Conservation (phyloP, 2,113 vertebrate genomes). For the Nibea albiflora region DNA sequence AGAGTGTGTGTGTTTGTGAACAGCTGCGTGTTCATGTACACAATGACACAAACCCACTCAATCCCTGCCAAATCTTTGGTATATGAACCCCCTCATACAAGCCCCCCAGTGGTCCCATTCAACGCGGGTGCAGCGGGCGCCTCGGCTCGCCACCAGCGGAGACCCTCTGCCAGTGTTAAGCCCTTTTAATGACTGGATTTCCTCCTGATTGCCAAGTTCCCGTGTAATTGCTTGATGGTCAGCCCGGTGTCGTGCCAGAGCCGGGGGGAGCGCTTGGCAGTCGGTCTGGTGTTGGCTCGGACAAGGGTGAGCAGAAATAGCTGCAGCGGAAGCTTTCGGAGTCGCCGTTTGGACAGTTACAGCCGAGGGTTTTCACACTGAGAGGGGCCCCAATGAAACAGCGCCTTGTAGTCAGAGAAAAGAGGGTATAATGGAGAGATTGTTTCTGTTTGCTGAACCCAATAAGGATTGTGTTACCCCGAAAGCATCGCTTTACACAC, state of each 20-base stretch:
- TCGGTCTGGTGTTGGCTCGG: slow-evolving; percentile 59
- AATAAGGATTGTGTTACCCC: slow-evolving; percentile 51
- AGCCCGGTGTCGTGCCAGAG: slow-evolving; percentile 68
- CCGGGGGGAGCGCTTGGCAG: slow-evolving; percentile 57
- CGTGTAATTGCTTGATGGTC: slow-evolving; percentile 83
- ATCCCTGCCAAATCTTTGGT: slow-evolving; percentile 66
- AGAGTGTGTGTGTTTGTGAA: slow-evolving; percentile 58
- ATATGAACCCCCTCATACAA: slow-evolving; percentile 47
- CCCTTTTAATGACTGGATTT: slow-evolving; percentile 80
- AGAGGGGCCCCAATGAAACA: slow-evolving; percentile 49
- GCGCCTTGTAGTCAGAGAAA: slow-evolving; percentile 58
- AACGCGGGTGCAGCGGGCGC: slow-evolving; percentile 45
- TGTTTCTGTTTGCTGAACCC: slow-evolving; percentile 67
- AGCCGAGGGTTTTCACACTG: slow-evolving; percentile 64
- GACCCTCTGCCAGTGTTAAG: slow-evolving; percentile 74
- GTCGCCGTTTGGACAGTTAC: slow-evolving; percentile 58
- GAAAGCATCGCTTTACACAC: slow-evolving; percentile 59
- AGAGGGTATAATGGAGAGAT: slow-evolving; percentile 59
- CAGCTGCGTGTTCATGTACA: slow-evolving; percentile 68
- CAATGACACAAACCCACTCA: slow-evolving; percentile 57
- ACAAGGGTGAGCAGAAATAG: slow-evolving; percentile 61
- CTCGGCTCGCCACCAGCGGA: slow-evolving; percentile 60
- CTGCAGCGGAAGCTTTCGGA: slow-evolving; percentile 62
- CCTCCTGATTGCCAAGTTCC: slow-evolving; percentile 78
- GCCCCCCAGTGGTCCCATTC: slow-evolving; percentile 59